Evolutionary conservation across 2,797 vertebrate genomes (phyloP), one percentile per base, ranked within the genome.

Genomic region (Kryptopterus vitreolus): DNA sequence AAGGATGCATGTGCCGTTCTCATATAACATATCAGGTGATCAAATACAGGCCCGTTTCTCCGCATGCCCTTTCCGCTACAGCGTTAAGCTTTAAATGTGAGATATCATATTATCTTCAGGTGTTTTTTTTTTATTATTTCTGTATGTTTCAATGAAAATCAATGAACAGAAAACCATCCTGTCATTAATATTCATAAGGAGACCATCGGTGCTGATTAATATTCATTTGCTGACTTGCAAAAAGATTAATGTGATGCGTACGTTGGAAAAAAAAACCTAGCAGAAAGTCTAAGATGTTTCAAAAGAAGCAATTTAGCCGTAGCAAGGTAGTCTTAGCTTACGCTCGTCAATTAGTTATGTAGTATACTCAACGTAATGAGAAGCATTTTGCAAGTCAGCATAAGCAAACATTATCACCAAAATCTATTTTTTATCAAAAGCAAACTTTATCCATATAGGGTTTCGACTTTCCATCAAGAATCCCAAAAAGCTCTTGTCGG

Each of bases 151-250:
- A 24, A 26, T 46, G 35, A 57, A 57, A n/a, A 43, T 43, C 8
- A 43, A 43, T 29, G 6, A 69, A 52, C 46, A 53, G 29, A 55
- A n/a, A 55, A 13, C 48, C 20, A 73, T 38, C 33, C 13, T 4
- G 53, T 58, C 15, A 74, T 58, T 58, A 74, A 74, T 74, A 43
- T 74, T 58, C 71, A 61, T 61, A 31, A 31, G 24, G 18, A 71
- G 71, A 57, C 53, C 33, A 38, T 2, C 38, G 52, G 33, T 57
- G 71, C 71, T 58, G 71, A 74, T 74, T 59, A 59, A 55, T 66
- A 53, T 66, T 74, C 24, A 26, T 59, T 59, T 74, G 55, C 72
- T 74, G 35, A 74, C 33, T 43, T 58, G 53, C 35, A 55, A 57
- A 57, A 57, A 18, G n/a, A 16, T 58, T 38, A 58, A 58, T 24